Evolutionary conservation across 2,797 vertebrate species (phyloP).

Genomic region (Myiotriccus ornatus): DNA sequence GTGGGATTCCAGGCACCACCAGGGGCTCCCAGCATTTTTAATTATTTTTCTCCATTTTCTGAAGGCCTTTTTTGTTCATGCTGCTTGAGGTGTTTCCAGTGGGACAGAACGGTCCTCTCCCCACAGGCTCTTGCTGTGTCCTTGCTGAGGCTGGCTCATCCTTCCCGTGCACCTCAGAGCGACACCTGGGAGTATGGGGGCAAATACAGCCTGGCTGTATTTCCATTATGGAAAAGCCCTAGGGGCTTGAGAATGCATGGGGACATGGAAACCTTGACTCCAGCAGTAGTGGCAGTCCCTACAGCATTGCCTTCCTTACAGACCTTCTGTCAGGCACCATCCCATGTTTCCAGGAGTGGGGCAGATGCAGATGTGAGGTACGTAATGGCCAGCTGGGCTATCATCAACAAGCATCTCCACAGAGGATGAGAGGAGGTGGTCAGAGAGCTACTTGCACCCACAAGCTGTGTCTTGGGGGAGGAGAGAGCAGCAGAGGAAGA

Average conservation of each 20-base stretch:
- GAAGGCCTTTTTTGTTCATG: not conserved
- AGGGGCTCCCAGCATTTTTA: not conserved
- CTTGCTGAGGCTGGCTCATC: not conserved
- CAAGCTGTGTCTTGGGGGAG: fast-evolving
- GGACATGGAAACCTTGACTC: not conserved
- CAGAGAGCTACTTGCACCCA: not conserved
- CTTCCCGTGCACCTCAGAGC: not conserved
- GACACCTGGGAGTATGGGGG: not conserved
- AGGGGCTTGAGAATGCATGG: fast-evolving
- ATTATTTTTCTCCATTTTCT: slow-evolving; percentile 44
- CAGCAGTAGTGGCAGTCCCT: not conserved
- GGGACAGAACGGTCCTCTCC: not conserved
- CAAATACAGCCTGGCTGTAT: not conserved
- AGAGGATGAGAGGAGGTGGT: not conserved
- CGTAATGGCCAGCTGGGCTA: not conserved
- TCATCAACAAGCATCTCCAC: not conserved
- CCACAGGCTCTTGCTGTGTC: not conserved
- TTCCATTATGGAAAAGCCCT: not conserved
- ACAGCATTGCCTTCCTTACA: not conserved
- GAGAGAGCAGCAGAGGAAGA: not conserved
- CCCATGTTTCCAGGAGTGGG: fast-evolving
- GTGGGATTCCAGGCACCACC: not conserved
- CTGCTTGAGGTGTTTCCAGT: not conserved
- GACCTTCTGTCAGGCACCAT: not conserved
- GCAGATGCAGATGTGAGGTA: not conserved